Evolutionary conservation across 2,113 vertebrate species (phyloP).

Genomic region (Halcyon senegalensis): DNA sequence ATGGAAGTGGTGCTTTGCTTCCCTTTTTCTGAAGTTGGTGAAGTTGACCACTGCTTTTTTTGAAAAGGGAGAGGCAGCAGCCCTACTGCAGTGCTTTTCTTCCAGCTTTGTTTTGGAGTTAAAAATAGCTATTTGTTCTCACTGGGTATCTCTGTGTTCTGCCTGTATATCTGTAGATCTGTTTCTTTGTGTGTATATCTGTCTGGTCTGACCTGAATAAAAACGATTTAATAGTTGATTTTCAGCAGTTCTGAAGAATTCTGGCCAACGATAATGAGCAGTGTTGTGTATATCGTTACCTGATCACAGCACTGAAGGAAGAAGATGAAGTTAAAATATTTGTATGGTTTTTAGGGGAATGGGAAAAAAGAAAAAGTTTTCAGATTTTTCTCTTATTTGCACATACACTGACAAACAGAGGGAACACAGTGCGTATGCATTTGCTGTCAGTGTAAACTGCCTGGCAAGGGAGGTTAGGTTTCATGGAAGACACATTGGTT

Average conservation of each 20-base stretch:
- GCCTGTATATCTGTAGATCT: background rate
- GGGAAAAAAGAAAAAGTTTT: background rate
- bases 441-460: background rate
- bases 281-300: background rate
- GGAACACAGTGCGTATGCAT: background rate
- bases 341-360: background rate
- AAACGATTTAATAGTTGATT: constrained; percentile 1
- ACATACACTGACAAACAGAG: background rate
- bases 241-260: background rate
- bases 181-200: constrained; percentile 21
- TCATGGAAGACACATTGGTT: background rate
- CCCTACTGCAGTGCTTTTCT: background rate
- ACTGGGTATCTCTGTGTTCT: background rate
- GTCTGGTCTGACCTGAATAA: background rate
- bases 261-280: background rate
- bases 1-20: background rate
- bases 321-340: background rate
- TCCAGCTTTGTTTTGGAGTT: constrained; percentile 11
- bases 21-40: background rate
- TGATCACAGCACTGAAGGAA: background rate
- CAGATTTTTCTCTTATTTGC: background rate
- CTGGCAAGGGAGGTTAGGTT: background rate
- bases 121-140: constrained; percentile 43
- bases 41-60: background rate
- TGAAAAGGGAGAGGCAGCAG: background rate